Conservation (phyloP, 1,140 invertebrate species). For the Drosophila cardini region DNA sequence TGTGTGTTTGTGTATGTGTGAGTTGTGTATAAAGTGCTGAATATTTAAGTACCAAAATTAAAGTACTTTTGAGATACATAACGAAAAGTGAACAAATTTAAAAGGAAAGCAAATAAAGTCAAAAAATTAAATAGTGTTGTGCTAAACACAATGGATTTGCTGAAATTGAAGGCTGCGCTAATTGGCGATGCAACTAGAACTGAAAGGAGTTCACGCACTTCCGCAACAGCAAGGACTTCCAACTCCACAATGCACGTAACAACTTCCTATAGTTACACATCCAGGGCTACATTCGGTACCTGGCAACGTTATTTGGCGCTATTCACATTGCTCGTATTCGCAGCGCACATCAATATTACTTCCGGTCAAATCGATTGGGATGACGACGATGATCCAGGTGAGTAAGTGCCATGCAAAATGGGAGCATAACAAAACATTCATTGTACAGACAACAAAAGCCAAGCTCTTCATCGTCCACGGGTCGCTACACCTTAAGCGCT, state of each 20-base stretch:
- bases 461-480: constrained; percentile 36
- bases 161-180: constrained; percentile 50
- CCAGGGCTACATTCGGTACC: constrained; percentile 15
- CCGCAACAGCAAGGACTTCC: constrained; percentile 53
- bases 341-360: constrained; percentile 72
- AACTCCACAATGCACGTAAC: constrained; percentile 64
- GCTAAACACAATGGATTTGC: constrained; percentile 73
- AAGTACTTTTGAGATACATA: constrained; percentile 15
- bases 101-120: constrained; percentile 10
- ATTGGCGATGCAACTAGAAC: constrained; percentile 32
- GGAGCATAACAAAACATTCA: constrained; percentile 45
- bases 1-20: constrained; percentile 3
- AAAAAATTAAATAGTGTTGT: constrained; percentile 57
- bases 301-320: constrained; percentile 63
- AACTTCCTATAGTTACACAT: constrained; percentile 36
- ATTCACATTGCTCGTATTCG: constrained; percentile 68
- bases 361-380: constrained; percentile 85
- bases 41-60: constrained; percentile 2
- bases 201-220: constrained; percentile 44
- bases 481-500: constrained; percentile 36
- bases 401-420: constrained; percentile 55
- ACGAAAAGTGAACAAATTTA: constrained; percentile 4
- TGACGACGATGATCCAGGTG: constrained; percentile 85
- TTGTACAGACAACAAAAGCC: constrained; percentile 46
- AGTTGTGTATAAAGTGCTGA: constrained; percentile 13